phyloP scores from a whole-genome alignment of 2,797 vertebrate species.

The Pygocentrus nattereri region DNA sequence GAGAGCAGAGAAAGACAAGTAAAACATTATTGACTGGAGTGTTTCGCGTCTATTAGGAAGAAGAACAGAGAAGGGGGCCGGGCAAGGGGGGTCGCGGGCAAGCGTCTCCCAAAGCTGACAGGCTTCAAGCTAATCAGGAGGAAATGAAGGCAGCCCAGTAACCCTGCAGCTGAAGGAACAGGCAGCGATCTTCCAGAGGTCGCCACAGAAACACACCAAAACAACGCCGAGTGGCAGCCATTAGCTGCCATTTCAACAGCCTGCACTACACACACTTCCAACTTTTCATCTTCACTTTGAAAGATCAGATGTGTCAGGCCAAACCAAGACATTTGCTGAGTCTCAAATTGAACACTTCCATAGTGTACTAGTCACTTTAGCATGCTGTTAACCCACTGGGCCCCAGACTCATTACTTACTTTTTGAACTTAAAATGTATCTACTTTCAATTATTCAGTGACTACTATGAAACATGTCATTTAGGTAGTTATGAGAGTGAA shows the following conservation, averaged over 20 bases:
- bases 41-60: constrained; percentile 88
- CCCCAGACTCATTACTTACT: background rate
- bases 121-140: constrained; percentile 90
- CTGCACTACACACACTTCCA: constrained; percentile 36
- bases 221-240: constrained; percentile 63
- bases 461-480: too few species aligned
- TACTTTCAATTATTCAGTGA: too few species aligned
- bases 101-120: constrained; percentile 80
- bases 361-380: background rate
- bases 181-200: constrained; percentile 71
- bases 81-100: constrained; percentile 77
- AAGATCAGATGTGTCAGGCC: constrained; percentile 22
- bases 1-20: constrained; percentile 76
- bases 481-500: too few species aligned
- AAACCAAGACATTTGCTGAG: constrained; percentile 32
- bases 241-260: constrained; percentile 59
- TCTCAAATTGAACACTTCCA: background rate
- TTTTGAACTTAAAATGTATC: too few species aligned
- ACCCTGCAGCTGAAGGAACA: constrained; percentile 76
- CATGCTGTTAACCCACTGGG: background rate
- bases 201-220: constrained; percentile 65
- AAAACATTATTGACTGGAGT: constrained; percentile 86
- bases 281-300: constrained; percentile 34
- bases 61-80: constrained; percentile 69
- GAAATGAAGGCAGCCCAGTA: constrained; percentile 77